Evolutionary conservation across 2,888 invertebrate genomes (phyloP), one percentile per base, ranked within the genome.

Genomic region (Aleiodes testaceus): DNA sequence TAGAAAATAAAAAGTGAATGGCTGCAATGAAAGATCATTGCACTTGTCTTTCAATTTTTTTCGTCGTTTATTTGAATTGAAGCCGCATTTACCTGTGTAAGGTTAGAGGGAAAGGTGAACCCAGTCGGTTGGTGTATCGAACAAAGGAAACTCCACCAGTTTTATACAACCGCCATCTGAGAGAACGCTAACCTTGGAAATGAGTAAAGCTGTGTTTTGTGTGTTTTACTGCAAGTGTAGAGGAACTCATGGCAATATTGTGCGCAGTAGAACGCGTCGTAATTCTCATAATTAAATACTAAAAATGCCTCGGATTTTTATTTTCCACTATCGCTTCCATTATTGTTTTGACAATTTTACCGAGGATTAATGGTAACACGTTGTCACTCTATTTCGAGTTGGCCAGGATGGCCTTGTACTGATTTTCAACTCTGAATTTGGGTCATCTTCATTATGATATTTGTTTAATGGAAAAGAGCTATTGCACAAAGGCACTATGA

Each of bases 201-300:
- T 53, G 69, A 69, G 64, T 64, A 59, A 44, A 66, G 30, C 36
- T 36, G 36, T 7, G 6, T 36, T 59, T 14, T 49, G 2, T 69
- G 18, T 16, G 16, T 26, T 26, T 26, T 26, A 7, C 6, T 42
- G 11, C 3, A 20, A 45, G 26, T 26, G 26, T 26, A 26, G 49
- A 12, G 30, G 26, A 26, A 66, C 61, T 12, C 50, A 65, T 66
- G 59, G 49, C 20, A 36, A 70, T 70, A 59, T 49, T 69, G 36
- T 70, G 65, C 65, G 70, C 70, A 66, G 66, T 70, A 59, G 55
- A 59, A 47, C 47, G 47, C 59, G 55, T 59, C 16, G 55, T n/a
- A 64, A 64, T 69, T 42, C 20, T 18, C 22, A 49, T 63, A 5
- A 26, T 1, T 22, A 20, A 44, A 52, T 50, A 16, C 42, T 44